These are phyloP conservation scores for Ramphastos sulfuratus DNA, from an alignment of 2,113 vertebrate species.

Conservation along the genomic window DNA sequence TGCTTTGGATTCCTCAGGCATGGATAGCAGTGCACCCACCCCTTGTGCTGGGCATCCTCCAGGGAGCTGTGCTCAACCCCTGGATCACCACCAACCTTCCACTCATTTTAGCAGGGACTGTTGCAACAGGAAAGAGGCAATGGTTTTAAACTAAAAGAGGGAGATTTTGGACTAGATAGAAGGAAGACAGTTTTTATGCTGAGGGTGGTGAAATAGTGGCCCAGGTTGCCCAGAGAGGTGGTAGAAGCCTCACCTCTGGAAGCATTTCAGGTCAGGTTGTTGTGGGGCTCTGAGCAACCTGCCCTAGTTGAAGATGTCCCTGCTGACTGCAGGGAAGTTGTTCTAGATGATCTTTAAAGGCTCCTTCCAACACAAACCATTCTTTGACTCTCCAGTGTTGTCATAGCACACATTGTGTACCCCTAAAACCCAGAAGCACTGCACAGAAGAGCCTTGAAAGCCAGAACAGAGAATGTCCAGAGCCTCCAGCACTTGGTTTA, in stretches of 20 bases:
- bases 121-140: neutral
- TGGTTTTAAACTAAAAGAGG: neutral
- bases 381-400: neutral
- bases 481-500: neutral
- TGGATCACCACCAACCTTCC: neutral
- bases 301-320: too few relatives aligned
- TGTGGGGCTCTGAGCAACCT: neutral
- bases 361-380: neutral
- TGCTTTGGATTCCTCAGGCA: neutral
- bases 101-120: neutral
- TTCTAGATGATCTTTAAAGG: neutral
- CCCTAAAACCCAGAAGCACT: neutral
- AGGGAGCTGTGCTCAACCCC: neutral
- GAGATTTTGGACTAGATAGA: neutral
- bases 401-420: accelerated
- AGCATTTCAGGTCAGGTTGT: neutral
- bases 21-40: accelerated
- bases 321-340: neutral
- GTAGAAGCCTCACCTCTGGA: neutral
- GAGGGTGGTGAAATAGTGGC: neutral
- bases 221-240: neutral
- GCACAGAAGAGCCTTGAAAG: accelerated
- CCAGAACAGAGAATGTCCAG: neutral
- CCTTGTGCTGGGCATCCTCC: accelerated
- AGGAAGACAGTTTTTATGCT: neutral